These are phyloP conservation scores for Cyanoramphus novaezelandiae DNA, from an alignment of 2,113 vertebrate genomes.

Conservation along the genomic window DNA sequence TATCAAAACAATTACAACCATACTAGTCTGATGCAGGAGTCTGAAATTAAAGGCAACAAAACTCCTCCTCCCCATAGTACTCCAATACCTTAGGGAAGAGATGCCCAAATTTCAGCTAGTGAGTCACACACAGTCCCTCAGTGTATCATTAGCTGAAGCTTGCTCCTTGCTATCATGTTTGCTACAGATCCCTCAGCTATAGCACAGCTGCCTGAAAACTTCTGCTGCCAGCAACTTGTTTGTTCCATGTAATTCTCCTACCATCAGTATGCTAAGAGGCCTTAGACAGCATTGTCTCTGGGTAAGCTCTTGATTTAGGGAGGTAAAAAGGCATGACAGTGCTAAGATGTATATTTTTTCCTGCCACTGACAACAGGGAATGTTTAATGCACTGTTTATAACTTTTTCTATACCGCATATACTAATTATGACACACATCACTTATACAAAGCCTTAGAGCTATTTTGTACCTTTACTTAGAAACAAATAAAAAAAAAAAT, in stretches of 20 bases:
- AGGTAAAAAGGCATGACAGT: not conserved
- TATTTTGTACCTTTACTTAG: not conserved
- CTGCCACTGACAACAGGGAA: not conserved
- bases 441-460: not conserved
- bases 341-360: not conserved
- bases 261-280: rapidly evolving
- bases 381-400: not conserved
- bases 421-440: not conserved
- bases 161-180: not conserved
- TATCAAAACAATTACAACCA: not conserved
- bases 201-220: not conserved
- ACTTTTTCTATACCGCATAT: not conserved
- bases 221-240: not conserved
- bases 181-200: not conserved
- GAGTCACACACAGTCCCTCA: not conserved
- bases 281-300: not conserved
- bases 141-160: not conserved
- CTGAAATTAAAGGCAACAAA: not conserved
- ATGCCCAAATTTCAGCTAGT: not conserved
- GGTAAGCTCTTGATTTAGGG: not conserved
- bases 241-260: not conserved
- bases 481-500: not conserved
- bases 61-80: not conserved
- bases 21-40: not conserved
- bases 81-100: not conserved